A percentile compares a stretch with the other conserved stretches of the same genome.
Evolutionary conservation across 2,797 vertebrate species (phyloP).

Genomic region (Poecilia velifera): DNA sequence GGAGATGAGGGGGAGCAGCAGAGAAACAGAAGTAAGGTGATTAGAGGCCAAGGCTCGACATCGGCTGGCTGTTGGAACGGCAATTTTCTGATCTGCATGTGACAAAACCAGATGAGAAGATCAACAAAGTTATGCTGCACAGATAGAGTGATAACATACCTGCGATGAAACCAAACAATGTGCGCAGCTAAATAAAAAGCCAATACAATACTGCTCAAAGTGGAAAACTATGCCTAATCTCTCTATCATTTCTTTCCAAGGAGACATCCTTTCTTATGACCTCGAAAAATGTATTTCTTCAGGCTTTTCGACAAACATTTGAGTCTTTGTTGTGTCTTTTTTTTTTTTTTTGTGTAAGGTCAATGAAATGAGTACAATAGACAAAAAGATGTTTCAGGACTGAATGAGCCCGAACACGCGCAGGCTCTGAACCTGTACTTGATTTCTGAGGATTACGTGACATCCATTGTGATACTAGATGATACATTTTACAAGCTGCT

Average conservation of each 20-base stretch:
- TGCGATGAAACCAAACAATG: constrained; percentile 2
- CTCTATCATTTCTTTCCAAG: neutral
- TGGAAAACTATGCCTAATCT: neutral
- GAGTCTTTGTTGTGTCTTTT: neutral
- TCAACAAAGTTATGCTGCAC: constrained; percentile 11
- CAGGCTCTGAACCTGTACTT: neutral
- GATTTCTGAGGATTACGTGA: neutral
- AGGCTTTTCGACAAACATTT: neutral
- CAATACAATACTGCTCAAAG: neutral
- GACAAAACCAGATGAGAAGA: constrained; percentile 16
- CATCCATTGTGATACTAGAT: neutral
- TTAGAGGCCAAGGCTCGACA: constrained; percentile 53
- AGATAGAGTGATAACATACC: constrained; percentile 14
- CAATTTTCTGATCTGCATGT: constrained; percentile 51
- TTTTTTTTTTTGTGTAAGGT: neutral
- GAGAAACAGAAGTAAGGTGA: constrained; percentile 55
- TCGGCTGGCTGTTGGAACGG: constrained; percentile 34
- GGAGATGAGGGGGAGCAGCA: constrained; percentile 61
- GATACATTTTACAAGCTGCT: neutral
- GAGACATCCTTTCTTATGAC: neutral
- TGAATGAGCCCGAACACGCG: neutral
- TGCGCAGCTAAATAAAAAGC: neutral
- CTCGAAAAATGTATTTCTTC: neutral
- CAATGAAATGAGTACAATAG: neutral
- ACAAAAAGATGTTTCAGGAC: neutral